Percentiles rank a stretch among this genome's conserved stretches.
phyloP scores from a whole-genome alignment of 1,140 invertebrate species.

The Zaprionus taronus region DNA sequence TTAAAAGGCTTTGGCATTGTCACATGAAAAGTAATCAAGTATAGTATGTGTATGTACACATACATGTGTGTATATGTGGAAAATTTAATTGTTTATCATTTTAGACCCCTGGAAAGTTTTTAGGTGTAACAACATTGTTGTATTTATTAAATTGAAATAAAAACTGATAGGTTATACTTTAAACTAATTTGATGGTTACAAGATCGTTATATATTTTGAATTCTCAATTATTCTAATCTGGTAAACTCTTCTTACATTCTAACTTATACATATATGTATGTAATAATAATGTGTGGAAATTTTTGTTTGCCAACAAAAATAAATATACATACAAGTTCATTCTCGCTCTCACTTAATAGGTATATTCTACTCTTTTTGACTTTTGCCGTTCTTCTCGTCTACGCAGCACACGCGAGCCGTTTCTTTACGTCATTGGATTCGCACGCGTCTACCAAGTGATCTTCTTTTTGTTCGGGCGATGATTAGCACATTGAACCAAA shows the following conservation, averaged over 20 bases:
- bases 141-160: no score
- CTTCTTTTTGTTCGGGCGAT: slow-evolving; percentile 58
- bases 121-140: no score
- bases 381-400: slow-evolving; percentile 21
- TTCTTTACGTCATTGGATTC: slow-evolving; percentile 68
- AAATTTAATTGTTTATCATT: neutral
- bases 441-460: slow-evolving; percentile 74
- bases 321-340: neutral
- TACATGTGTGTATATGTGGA: neutral
- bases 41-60: neutral
- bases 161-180: neutral
- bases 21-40: slow-evolving; percentile 38
- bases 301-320: neutral
- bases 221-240: neutral
- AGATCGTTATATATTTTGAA: neutral
- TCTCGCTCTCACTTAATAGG: slow-evolving; percentile 15
- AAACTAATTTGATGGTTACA: neutral
- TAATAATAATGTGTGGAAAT: neutral
- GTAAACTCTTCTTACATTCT: neutral
- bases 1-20: slow-evolving; percentile 20
- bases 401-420: slow-evolving; percentile 54
- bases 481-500: slow-evolving; percentile 65
- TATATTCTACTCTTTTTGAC: slow-evolving; percentile 37
- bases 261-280: neutral
- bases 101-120: neutral